phyloP scores from a whole-genome alignment of 2,888 invertebrate genomes.

The Linnaemya vulpina region DNA sequence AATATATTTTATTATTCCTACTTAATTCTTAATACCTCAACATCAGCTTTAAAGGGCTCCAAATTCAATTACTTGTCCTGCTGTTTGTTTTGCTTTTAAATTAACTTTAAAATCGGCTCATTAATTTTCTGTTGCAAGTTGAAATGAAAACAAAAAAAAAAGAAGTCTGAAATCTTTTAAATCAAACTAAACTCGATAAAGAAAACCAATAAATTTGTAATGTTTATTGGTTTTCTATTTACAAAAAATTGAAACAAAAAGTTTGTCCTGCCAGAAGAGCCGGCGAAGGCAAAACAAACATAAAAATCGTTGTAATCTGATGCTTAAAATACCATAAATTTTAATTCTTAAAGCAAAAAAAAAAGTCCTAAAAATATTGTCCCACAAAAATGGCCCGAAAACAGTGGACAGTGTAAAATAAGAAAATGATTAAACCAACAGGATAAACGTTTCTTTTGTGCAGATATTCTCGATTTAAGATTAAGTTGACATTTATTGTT shows the following conservation, averaged over 20 bases:
- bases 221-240: slow-evolving; percentile 51
- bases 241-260: slow-evolving; percentile 15
- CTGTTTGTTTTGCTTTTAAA: background rate
- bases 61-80: background rate
- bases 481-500: slow-evolving; percentile 83
- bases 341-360: slow-evolving; percentile 12
- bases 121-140: background rate
- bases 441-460: slow-evolving; percentile 12
- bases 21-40: no score
- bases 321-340: slow-evolving; percentile 69
- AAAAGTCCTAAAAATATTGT: background rate
- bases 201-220: slow-evolving; percentile 66
- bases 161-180: background rate
- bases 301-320: slow-evolving; percentile 66
- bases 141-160: background rate
- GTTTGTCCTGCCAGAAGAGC: background rate
- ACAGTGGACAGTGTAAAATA: slow-evolving; percentile 34
- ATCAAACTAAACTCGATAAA: slow-evolving; percentile 1
- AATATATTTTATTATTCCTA: background rate
- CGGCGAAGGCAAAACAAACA: slow-evolving; percentile 1
- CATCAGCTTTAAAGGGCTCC: background rate
- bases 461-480: slow-evolving; percentile 78
- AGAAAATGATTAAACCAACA: background rate
- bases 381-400: slow-evolving; percentile 18
- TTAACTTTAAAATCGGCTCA: background rate